Percentiles rank a stretch among this genome's conserved stretches.
phyloP scores from a whole-genome alignment of 2,113 vertebrate species.

The Ifrita kowaldi region DNA sequence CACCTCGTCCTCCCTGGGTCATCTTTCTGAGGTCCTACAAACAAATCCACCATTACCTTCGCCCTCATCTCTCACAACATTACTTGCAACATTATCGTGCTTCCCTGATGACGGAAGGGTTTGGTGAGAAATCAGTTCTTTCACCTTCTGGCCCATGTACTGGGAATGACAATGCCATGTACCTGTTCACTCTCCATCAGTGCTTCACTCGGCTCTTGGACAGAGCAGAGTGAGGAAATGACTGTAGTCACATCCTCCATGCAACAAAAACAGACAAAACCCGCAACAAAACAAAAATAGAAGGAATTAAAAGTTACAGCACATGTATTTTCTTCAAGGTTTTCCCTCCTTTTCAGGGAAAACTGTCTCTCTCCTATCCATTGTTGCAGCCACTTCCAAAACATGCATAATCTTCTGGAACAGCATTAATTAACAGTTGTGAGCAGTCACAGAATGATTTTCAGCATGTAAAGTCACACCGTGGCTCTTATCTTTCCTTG shows the following conservation, averaged over 20 bases:
- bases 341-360: not conserved
- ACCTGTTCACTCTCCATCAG: not conserved
- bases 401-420: not conserved
- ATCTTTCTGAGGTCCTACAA: not conserved
- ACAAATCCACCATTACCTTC: not conserved
- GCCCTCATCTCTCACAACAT: rapidly evolving
- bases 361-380: not conserved
- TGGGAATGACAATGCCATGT: not conserved
- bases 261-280: not conserved
- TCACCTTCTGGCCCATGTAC: not conserved
- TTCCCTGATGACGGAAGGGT: not conserved
- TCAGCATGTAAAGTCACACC: not conserved
- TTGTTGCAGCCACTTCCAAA: not conserved
- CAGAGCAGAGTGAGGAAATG: rapidly evolving
- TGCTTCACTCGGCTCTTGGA: not conserved
- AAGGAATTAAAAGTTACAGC: not conserved
- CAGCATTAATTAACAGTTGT: not conserved
- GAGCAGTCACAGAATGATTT: not conserved
- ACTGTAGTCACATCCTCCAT: not conserved
- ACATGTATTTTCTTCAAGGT: not conserved
- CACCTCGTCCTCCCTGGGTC: not conserved
- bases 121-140: not conserved
- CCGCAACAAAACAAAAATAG: not conserved
- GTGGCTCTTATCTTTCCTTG: not conserved
- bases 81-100: not conserved